These are phyloP conservation scores for Cephus nigrinus DNA, from an alignment of 2,888 invertebrate genomes.

Conservation along the genomic window DNA sequence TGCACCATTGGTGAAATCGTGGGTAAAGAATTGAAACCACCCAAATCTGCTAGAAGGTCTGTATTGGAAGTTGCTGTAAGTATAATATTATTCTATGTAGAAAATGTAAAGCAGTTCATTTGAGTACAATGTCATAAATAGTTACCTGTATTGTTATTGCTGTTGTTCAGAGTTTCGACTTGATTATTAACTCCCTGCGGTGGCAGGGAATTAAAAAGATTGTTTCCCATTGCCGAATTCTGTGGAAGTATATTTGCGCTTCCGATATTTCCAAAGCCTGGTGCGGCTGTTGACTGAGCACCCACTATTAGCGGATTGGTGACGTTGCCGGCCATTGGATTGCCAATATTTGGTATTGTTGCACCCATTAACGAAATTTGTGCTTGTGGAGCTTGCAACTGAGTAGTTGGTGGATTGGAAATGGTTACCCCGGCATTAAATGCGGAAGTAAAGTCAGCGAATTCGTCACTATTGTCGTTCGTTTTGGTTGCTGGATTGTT, in stretches of 20 bases:
- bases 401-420: constrained; percentile 34
- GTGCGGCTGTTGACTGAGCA: constrained; percentile 30
- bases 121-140: neutral
- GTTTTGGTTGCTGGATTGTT: constrained; percentile 52
- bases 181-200: constrained; percentile 38
- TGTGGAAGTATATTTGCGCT: constrained; percentile 31
- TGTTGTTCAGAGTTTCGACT: constrained; percentile 36
- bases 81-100: neutral
- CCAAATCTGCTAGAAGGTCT: constrained; percentile 68
- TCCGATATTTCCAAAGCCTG: constrained; percentile 27
- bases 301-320: constrained; percentile 36
- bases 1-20: constrained; percentile 39
- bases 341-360: constrained; percentile 46
- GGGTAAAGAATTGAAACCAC: constrained; percentile 56
- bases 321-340: constrained; percentile 44
- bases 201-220: constrained; percentile 50
- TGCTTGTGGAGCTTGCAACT: constrained; percentile 36
- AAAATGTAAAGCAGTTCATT: neutral
- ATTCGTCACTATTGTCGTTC: constrained; percentile 71
- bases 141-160: constrained; percentile 58
- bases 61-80: constrained; percentile 46
- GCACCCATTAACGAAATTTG: constrained; percentile 47
- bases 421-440: constrained; percentile 67
- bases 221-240: constrained; percentile 42
- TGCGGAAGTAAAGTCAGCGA: constrained; percentile 85